A percentile compares a stretch with the other conserved stretches of the same genome.
phyloP scores from a whole-genome alignment of 2,888 invertebrate species.

The Melanostoma mellinum region DNA sequence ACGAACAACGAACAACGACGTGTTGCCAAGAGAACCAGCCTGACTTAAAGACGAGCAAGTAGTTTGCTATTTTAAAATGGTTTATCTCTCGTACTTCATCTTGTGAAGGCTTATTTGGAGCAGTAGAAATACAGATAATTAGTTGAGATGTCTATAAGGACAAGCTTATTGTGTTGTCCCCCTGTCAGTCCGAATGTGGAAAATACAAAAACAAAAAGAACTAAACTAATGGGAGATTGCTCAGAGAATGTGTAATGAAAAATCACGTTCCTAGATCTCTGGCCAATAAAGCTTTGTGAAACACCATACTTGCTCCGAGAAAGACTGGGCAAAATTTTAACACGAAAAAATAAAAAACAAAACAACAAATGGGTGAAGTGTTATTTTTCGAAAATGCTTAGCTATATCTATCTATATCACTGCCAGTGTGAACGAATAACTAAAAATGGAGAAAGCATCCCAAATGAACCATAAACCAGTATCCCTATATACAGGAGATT shows the following conservation, averaged over 20 bases:
- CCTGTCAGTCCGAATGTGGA: conserved; percentile 43
- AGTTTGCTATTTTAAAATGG: conserved; percentile 31
- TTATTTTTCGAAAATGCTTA: conserved; percentile 58
- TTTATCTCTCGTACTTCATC: conserved; percentile 12
- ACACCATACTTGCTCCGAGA: not conserved
- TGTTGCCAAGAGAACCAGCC: conserved; percentile 30
- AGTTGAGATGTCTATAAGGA: conserved; percentile 69
- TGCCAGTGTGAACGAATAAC: conserved; percentile 65
- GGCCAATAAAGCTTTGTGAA: conserved; percentile 17
- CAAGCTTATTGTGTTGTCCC: conserved; percentile 64
- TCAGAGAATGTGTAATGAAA: conserved; percentile 46
- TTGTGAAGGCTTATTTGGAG: conserved; percentile 2
- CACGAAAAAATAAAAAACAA: conserved; percentile 10
- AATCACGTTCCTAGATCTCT: conserved; percentile 52
- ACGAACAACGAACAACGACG: conserved; percentile 41
- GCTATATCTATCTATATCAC: conserved; percentile 53
- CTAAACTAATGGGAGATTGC: conserved; percentile 43
- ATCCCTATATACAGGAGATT: conserved; percentile 3
- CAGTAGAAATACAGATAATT: conserved; percentile 63
- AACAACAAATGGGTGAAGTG: conserved; percentile 34
- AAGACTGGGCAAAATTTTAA: conserved; percentile 34
- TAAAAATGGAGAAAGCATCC: conserved; percentile 43
- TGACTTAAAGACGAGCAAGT: conserved; percentile 40
- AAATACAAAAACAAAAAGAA: conserved; percentile 2
- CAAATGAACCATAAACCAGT: conserved; percentile 41